Conservation (phyloP, 2,888 invertebrate species). For the Dynastes hyllus region DNA sequence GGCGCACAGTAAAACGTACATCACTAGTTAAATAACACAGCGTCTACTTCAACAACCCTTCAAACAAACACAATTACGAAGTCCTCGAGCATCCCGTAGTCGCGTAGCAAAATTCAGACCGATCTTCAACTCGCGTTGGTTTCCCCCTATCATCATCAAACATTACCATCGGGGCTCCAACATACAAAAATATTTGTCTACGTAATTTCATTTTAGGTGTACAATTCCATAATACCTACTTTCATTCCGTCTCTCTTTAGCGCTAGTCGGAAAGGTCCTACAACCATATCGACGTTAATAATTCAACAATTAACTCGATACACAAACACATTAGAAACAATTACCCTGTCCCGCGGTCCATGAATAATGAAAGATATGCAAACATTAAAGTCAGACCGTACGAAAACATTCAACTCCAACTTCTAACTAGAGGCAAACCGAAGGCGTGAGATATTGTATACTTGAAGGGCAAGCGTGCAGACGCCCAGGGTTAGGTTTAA, state of each 20-base stretch:
- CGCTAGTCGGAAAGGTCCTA: constrained; percentile 31
- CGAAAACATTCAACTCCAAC: constrained; percentile 50
- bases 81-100: constrained; percentile 17
- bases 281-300: constrained; percentile 49
- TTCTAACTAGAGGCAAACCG: constrained; percentile 14
- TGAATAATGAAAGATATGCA: constrained; percentile 54
- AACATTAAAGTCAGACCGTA: constrained; percentile 49
- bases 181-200: constrained; percentile 36
- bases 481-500: constrained; percentile 24
- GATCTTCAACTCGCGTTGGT: constrained; percentile 30
- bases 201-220: constrained; percentile 39
- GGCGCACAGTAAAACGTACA: not conserved
- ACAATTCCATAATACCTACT: constrained; percentile 18
- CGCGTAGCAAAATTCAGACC: constrained; percentile 31
- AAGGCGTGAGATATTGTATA: constrained; percentile 23
- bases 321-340: constrained; percentile 54
- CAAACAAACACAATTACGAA: constrained; percentile 46
- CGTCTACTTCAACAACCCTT: constrained; percentile 41
- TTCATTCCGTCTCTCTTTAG: not conserved
- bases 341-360: constrained; percentile 49
- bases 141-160: constrained; percentile 26
- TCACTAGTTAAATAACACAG: constrained; percentile 39
- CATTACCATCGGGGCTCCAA: constrained; percentile 10
- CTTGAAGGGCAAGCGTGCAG: constrained; percentile 16
- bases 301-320: constrained; percentile 54